Evolutionary conservation across 2,888 invertebrate genomes (phyloP).

Genomic region (Blastobasis adustella): DNA sequence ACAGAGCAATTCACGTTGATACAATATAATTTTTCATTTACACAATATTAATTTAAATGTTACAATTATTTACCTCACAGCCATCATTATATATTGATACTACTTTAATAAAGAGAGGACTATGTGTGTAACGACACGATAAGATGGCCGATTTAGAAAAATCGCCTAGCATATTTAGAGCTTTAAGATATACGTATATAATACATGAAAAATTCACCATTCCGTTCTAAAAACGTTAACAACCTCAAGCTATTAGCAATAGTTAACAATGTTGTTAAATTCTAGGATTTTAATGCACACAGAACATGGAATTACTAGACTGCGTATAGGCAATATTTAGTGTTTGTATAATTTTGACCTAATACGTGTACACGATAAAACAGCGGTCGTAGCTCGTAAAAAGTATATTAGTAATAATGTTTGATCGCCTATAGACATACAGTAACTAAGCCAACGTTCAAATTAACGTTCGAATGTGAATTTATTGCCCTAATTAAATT

Average conservation of each 20-base stretch:
- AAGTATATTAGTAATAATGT: conserved; percentile 4
- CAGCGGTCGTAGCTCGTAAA: conserved; percentile 23
- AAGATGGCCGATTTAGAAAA: conserved; percentile 70
- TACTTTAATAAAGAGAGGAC: conserved; percentile 71
- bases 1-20: conserved; percentile 44
- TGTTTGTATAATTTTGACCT: conserved; percentile 24
- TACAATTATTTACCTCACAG: conserved; percentile 73
- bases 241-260: conserved; percentile 75
- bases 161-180: conserved; percentile 67
- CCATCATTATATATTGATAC: conserved; percentile 75
- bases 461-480: neutral
- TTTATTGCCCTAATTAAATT: neutral
- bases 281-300: conserved; percentile 69
- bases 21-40: conserved; percentile 61
- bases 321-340: conserved; percentile 43
- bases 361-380: conserved; percentile 18
- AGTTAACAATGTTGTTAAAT: conserved; percentile 73
- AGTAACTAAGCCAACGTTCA: neutral
- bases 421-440: neutral
- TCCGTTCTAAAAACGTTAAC: conserved; percentile 73
- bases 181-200: conserved; percentile 28
- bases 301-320: conserved; percentile 51
- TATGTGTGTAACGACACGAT: conserved; percentile 64
- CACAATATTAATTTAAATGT: conserved; percentile 73
- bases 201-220: conserved; percentile 70